Evolutionary conservation across 2,797 vertebrate genomes (phyloP).

Genomic region (Rhinophrynus dorsalis): DNA sequence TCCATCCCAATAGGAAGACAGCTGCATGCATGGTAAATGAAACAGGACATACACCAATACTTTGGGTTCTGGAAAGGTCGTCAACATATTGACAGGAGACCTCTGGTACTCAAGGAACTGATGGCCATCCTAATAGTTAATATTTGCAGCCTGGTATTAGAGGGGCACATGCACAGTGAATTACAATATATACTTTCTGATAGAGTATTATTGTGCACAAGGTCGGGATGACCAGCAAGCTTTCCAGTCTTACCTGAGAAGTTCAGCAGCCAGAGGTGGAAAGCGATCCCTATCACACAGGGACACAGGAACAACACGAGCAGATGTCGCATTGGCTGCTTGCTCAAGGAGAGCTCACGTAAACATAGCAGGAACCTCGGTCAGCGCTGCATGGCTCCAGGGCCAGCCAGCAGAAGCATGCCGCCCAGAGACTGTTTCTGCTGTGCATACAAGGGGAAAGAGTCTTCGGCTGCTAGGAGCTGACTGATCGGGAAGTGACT

Average conservation of each 20-base stretch:
- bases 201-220: too few relatives aligned
- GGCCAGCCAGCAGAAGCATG: background rate
- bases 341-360: constrained; percentile 54
- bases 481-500: background rate
- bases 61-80: too few relatives aligned
- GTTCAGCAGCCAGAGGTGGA: constrained; percentile 70
- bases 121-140: too few relatives aligned
- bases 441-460: background rate
- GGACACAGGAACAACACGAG: constrained; percentile 66
- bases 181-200: too few relatives aligned
- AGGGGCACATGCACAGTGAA: too few relatives aligned
- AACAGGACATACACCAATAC: too few relatives aligned
- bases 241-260: background rate
- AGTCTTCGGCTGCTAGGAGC: background rate
- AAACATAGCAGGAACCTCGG: background rate
- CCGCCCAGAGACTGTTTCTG: background rate
- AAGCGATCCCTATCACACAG: constrained; percentile 74
- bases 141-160: too few relatives aligned
- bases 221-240: background rate
- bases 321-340: constrained; percentile 77
- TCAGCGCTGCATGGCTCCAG: background rate
- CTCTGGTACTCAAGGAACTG: too few relatives aligned
- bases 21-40: too few relatives aligned
- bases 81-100: too few relatives aligned
- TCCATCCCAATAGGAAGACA: too few relatives aligned